These are phyloP conservation scores for Ceramica pisi DNA, from an alignment of 2,888 invertebrate species.

Conservation along the genomic window DNA sequence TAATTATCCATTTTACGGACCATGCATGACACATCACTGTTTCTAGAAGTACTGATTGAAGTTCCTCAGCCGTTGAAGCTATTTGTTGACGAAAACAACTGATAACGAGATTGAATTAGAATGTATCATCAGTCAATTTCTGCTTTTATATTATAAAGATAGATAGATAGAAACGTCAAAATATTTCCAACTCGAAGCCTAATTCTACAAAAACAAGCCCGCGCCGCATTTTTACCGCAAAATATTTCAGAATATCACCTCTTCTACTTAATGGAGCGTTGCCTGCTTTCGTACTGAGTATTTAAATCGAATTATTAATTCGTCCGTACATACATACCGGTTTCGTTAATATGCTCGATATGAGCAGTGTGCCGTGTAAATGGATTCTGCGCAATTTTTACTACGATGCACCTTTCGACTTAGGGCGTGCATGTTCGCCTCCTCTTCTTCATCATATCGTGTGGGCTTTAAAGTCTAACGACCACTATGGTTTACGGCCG, in stretches of 20 bases:
- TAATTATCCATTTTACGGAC: slow-evolving; percentile 1
- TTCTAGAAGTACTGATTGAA: not conserved
- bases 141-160: too few relatives aligned
- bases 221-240: slow-evolving; percentile 14
- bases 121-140: too few relatives aligned
- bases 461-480: too few relatives aligned
- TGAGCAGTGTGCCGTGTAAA: slow-evolving; percentile 42
- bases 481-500: too few relatives aligned
- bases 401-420: not conserved
- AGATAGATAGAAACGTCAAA: too few relatives aligned
- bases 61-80: not conserved
- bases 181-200: not conserved
- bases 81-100: not conserved
- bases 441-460: too few relatives aligned
- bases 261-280: slow-evolving; percentile 54
- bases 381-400: slow-evolving; percentile 33
- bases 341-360: slow-evolving; percentile 56
- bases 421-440: too few relatives aligned
- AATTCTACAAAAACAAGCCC: slow-evolving; percentile 37
- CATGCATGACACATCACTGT: not conserved
- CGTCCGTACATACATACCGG: slow-evolving; percentile 44
- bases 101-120: too few relatives aligned
- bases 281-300: slow-evolving; percentile 53
- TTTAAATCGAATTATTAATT: slow-evolving; percentile 51
- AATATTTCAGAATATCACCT: slow-evolving; percentile 51